Evolutionary conservation across 2,113 vertebrate species (phyloP), one percentile per base, ranked within the genome.

Genomic region (Gallinago undulata): DNA sequence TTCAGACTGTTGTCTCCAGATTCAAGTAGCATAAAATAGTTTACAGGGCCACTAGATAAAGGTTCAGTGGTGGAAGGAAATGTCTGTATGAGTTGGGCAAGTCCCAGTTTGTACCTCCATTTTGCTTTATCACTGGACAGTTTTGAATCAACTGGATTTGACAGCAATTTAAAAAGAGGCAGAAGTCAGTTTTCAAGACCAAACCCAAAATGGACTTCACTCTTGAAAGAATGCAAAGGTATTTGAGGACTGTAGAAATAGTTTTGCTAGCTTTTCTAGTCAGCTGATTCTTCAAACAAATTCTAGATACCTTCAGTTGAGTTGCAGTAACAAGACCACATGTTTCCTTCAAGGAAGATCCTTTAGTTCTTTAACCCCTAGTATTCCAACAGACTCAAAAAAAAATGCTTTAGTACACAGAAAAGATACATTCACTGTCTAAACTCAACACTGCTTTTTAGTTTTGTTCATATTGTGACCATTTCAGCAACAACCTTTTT

Each of bases 351-450:
- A 51, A 55, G 8, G 28, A 64, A 81, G 14, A 9, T 67, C 60
- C 19, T 21, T 35, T 10, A 90, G 17, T 23, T 60, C 33, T 84
- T 67, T 22, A 50, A 28, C 62, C 21, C 24, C 60, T 0, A 56
- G 33, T 12, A 48, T 18, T 51, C 56, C 28, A 47, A 3, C 5
- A 2, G 5, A 14, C 8, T 10, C 13, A 83, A 62, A 28, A 30
- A 41, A 0, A 10, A 4, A 7, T 33, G 39, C 16, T 14, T 55
- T 27, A 41, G 50, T 50, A 79, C 3, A 80, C 16, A 39, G 7
- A 31, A n/a, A 4, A 75, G 3, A 47, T 3, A 12, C 0, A 30
- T 1, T 57, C 17, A 28, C 33, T 27, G 21, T 22, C 2, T 0
- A 35, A 81, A 14, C 30, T 59, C 45, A 90, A 24, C 13, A 37